Evolutionary conservation across 2,113 vertebrate species (phyloP), one percentile per base, ranked within the genome.

Genomic region (Poeciliopsis prolifica): DNA sequence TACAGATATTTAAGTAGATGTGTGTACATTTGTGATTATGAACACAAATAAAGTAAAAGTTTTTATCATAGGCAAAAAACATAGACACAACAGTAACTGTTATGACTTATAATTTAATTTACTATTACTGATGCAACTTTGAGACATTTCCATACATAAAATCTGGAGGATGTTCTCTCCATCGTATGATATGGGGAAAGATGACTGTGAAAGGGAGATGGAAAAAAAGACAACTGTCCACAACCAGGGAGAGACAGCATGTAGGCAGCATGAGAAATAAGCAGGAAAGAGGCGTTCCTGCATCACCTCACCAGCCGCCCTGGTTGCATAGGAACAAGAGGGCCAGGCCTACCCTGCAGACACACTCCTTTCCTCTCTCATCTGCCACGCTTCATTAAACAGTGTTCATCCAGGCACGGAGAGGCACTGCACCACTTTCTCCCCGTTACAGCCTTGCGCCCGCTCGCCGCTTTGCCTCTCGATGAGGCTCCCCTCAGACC

Each of bases 301-400:
- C 87, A 90, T 89, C 87, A 93, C 91, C 92, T 92, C 88, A 84
- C 87, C 88, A 84, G 87, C 82, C 87, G 77, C 81, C 89, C 83
- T 82, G 88, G 92, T 93, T 92, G 88, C 91, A 91, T 91, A 90
- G 89, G 86, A 89, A 91, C 93, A 94, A 87, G 87, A 85, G 87
- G 89, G 90, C 90, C 86, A 89, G 86, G 90, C 85, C 87, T 91
- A 91, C 91, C 91, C 92, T 86, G 83, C 90, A 90, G 92, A 92
- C 93, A 92, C 87, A 83, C 90, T 92, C 84, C 89, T 89, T 83
- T 91, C 87, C 90, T 90, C 91, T 89, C 84, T 92, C 83, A 81
- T 91, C 86, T 84, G 87, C 86, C 91, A 92, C 70, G 91, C 93
- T 95, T 93, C 93, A 94, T 94, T 95, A 93, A 86, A 78, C 91